Evolutionary conservation across 2,113 vertebrate species (phyloP), one percentile per base, ranked within the genome.

Genomic region (Alectura lathami): DNA sequence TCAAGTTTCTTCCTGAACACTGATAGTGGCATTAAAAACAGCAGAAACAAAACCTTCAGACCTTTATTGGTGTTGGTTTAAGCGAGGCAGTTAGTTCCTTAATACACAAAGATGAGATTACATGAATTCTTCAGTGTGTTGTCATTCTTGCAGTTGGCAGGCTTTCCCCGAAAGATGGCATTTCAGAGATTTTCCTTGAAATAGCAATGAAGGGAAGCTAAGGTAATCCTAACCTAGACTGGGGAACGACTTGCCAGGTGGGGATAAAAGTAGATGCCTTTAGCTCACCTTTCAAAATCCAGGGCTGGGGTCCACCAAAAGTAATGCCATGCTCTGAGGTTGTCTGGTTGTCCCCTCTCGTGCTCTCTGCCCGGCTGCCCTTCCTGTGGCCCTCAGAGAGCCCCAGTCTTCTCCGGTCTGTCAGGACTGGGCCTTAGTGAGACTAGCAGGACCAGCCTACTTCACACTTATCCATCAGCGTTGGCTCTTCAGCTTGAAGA

Each of bases 171-270:
- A 43, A 76, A 38, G 21, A 27, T 43, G 32, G 34, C 40, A 43
- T 80, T 89, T 40, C 62, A 42, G 24, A 11, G 50, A 42, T 90
- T 94, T 92, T 82, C 42, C 40, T 75, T 79, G 66, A 83, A 89
- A 67, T 38, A 63, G 63, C 45, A 50, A 2, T 40, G 40, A 53
- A 72, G 57, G 77, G 43, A 64, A 88, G 77, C 53, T 13, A 6
- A 83, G 57, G 38, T 36, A 64, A 53, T 36, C 34, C 74, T 84
- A 68, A 62, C 47, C 63, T 77, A 70, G 57, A 17, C 45, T 7
- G 18, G 60, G 17, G n/a, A 79, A 9, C 38, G 51, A 51, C 30
- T 64, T 48, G 43, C 26, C 30, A 24, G 1, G 22, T 3, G 0
- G 32, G 36, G 18, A 3, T 54, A 32, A 72, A 64, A 5, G 4